Conservation (phyloP, 1,140 invertebrate species). For the Drosophila sucinea region DNA sequence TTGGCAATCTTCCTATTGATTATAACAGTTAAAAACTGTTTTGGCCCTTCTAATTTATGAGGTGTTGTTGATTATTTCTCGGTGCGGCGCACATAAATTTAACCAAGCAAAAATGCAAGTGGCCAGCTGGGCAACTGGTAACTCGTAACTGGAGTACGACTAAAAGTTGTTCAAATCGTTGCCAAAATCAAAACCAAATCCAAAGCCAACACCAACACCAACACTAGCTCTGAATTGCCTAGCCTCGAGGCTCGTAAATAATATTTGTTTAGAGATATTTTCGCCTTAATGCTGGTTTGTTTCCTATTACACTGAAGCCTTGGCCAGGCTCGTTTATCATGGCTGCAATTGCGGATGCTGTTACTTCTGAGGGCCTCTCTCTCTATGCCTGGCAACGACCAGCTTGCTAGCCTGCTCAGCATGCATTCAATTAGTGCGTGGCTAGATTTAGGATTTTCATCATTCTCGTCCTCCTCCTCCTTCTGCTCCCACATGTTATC, state of each 20-base stretch:
- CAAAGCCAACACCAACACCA: constrained; percentile 9
- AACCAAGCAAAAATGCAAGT: constrained; percentile 30
- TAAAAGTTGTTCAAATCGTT: constrained; percentile 33
- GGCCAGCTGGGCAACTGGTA: constrained; percentile 25
- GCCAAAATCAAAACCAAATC: constrained; percentile 50
- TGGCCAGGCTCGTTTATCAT: constrained; percentile 61
- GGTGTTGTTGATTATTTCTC: constrained; percentile 70
- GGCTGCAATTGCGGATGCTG: constrained; percentile 47
- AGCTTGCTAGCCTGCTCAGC: constrained; percentile 49
- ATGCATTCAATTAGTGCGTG: constrained; percentile 74
- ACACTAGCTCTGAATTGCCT: constrained; percentile 5
- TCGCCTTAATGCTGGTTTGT: constrained; percentile 71
- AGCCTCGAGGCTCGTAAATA: constrained; percentile 58
- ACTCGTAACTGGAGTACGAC: constrained; percentile 40
- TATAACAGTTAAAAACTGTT: constrained; percentile 33
- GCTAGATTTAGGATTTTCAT: constrained; percentile 56
- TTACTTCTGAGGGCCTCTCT: neutral
- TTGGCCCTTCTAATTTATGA: constrained; percentile 59
- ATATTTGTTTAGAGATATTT: constrained; percentile 73
- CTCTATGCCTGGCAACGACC: constrained; percentile 19
- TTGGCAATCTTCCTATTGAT: constrained; percentile 42
- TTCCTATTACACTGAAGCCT: constrained; percentile 57
- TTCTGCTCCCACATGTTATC: constrained; percentile 31
- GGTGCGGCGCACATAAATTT: constrained; percentile 52
- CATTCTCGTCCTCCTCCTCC: neutral